Evolutionary conservation across 2,888 invertebrate species (phyloP).

Genomic region (Alloscopus bannaensis): DNA sequence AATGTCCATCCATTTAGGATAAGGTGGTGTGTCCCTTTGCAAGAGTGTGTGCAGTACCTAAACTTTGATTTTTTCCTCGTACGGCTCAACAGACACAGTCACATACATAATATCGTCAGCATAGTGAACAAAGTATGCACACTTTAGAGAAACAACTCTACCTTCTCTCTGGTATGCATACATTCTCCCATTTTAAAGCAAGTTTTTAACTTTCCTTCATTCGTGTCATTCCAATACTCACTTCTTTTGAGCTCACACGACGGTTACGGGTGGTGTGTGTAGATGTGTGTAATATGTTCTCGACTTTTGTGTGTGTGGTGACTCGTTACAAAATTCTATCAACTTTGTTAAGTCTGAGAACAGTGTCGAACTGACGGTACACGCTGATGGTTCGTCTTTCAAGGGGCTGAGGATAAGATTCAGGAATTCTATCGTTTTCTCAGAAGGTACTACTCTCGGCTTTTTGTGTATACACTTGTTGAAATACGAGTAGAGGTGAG

Average conservation of each 20-base stretch:
- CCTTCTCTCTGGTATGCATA: constrained; percentile 46
- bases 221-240: constrained; percentile 52
- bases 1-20: constrained; percentile 19
- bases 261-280: background rate
- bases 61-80: background rate
- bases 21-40: background rate
- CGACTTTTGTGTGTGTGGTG: background rate
- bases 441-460: no score
- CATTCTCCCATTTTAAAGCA: constrained; percentile 27
- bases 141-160: background rate
- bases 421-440: no score
- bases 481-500: no score
- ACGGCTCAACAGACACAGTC: constrained; percentile 20
- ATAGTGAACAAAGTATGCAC: constrained; percentile 36
- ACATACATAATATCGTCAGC: no score
- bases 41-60: constrained; percentile 31
- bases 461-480: no score
- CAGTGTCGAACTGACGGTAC: constrained; percentile 20
- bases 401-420: background rate
- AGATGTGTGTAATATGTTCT: constrained; percentile 5
- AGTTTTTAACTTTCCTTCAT: constrained; percentile 56
- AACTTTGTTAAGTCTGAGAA: background rate
- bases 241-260: constrained; percentile 1
- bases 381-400: constrained; percentile 19
- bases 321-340: background rate